Evolutionary conservation across 2,888 invertebrate species (phyloP).

Genomic region (Amphipyra berbera): DNA sequence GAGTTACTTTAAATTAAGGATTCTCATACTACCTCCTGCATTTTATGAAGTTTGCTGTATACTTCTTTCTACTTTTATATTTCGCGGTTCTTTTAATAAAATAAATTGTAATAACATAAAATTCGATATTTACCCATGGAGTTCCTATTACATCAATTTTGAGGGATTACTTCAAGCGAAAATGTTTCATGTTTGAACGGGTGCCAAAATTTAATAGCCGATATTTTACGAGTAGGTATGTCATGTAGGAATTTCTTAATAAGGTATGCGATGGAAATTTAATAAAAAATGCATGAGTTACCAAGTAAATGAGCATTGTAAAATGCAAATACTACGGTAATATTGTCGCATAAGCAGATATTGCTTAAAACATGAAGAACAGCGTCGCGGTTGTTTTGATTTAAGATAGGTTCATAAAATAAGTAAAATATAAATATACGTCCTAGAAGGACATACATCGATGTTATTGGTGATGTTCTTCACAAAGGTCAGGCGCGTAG

Average conservation of each 20-base stretch:
- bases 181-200: conserved; percentile 65
- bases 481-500: no score
- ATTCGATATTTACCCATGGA: conserved; percentile 5
- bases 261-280: conserved; percentile 56
- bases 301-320: conserved; percentile 38
- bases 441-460: no score
- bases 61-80: conserved; percentile 19
- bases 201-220: conserved; percentile 63
- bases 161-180: conserved; percentile 18
- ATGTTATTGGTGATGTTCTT: no score
- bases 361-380: conserved; percentile 21
- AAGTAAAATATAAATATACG: conserved; percentile 28
- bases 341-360: conserved; percentile 15
- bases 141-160: conserved; percentile 19
- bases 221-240: conserved; percentile 49
- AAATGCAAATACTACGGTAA: conserved; percentile 22
- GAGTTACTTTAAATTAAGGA: conserved; percentile 66
- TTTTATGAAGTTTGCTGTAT: conserved; percentile 43
- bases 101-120: background rate
- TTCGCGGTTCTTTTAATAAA: conserved; percentile 6
- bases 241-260: conserved; percentile 51
- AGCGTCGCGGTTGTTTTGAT: conserved; percentile 14
- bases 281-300: conserved; percentile 64
- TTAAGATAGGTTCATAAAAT: conserved; percentile 27
- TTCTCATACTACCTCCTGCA: conserved; percentile 47